Evolutionary conservation across 1,140 invertebrate species (phyloP), one percentile per base, ranked within the genome.

Genomic region (Aphelenchoides besseyi): DNA sequence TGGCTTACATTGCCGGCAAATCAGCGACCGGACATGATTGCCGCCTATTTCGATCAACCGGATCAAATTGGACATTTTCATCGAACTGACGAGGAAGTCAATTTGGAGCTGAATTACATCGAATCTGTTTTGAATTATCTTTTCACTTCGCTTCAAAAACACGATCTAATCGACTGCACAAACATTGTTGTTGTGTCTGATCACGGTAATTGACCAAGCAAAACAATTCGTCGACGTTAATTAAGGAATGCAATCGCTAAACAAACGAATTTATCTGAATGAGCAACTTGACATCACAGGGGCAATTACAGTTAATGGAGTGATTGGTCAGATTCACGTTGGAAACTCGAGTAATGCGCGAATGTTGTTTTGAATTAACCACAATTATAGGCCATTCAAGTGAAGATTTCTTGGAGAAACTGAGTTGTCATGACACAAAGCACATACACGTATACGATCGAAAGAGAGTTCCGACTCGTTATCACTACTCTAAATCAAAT

Each of bases 41-140:
- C 90, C 79, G 41, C 91, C 16, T 92, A 92, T 80, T 89, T 91
- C 75, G 88, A 91, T 78, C 89, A 91, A 79, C 91, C 91, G 0
- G 91, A 91, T 81, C 82, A 84, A 12, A 85, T 87, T 71, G 89
- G 85, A 2, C 76, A 78, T 41, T 79, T 55, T 32, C 75, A 80
- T 37, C 75, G 59, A 29, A 70, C 63, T 1, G 77, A 81, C 23
- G 53, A 66, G 18, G 57, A 84, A 68, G 78, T 82, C 16, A 75
- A 79, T 48, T 68, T 78, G 52, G 76, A 71, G 2, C 66, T 79
- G 3, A 70, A 36, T 23, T 71, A 76, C 53, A 68, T 84, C n/a
- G 81, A 82, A 29, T 28, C 76, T 9, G 67, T 82, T n/a, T 30
- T 84, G 29, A 75, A 81, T 59, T 71, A 79, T 33, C 57, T 82